Evolutionary conservation across 2,797 vertebrate genomes (phyloP).

Genomic region (Platyrinchus mystaceus): DNA sequence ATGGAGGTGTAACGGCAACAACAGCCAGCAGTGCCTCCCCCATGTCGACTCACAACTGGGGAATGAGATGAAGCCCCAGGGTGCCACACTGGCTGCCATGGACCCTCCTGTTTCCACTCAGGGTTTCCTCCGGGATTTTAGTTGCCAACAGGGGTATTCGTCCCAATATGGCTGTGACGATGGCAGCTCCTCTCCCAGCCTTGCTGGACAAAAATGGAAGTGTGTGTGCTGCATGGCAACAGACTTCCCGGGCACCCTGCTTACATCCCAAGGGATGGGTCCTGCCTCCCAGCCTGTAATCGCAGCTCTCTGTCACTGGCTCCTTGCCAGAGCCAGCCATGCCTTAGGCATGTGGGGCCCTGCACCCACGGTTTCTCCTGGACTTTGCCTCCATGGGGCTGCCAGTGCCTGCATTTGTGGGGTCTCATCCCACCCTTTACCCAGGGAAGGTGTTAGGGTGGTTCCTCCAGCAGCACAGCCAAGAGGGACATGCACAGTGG

Average conservation of each 20-base stretch:
- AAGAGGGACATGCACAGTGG: rapidly evolving
- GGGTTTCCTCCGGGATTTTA: neutral
- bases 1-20: neutral
- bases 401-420: neutral
- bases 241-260: neutral
- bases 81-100: neutral
- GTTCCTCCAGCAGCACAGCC: neutral
- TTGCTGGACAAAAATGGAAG: neutral
- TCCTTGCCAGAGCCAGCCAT: neutral
- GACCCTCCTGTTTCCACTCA: neutral
- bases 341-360: rapidly evolving
- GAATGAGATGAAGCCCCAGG: rapidly evolving
- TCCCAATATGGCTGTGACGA: rapidly evolving
- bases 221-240: rapidly evolving
- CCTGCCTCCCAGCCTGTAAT: neutral
- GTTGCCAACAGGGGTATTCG: neutral
- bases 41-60: rapidly evolving
- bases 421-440: neutral
- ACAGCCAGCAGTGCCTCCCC: neutral
- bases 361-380: rapidly evolving
- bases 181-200: neutral
- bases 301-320: neutral
- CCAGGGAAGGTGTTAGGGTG: neutral
- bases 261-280: rapidly evolving
- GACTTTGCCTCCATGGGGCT: neutral